Evolutionary conservation across 2,797 vertebrate species (phyloP).

Genomic region (Siniperca undulata): DNA sequence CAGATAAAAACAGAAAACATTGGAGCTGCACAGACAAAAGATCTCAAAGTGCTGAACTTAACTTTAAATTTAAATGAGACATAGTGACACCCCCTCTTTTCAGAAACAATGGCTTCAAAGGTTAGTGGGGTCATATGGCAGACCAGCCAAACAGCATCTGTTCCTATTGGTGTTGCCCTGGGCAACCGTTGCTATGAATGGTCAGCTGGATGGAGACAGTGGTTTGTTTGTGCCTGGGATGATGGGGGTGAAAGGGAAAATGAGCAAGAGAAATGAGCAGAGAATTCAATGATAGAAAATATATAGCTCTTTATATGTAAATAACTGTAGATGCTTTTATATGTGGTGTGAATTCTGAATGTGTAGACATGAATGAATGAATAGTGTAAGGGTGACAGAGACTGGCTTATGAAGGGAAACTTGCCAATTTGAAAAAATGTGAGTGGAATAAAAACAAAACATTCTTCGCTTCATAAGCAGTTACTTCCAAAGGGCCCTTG

Average conservation of each 20-base stretch:
- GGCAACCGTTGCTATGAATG: slow-evolving; percentile 77
- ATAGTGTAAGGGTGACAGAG: background rate
- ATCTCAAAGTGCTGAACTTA: slow-evolving; percentile 18
- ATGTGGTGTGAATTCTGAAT: background rate
- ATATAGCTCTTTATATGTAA: background rate
- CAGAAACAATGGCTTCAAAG: slow-evolving; percentile 77
- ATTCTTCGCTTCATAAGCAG: background rate
- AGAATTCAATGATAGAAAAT: slow-evolving; percentile 12
- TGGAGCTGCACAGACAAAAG: slow-evolving; percentile 35
- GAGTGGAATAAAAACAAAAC: slow-evolving; percentile 16
- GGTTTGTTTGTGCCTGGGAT: slow-evolving; percentile 63
- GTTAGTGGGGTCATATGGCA: slow-evolving; percentile 75
- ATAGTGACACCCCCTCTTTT: slow-evolving; percentile 24
- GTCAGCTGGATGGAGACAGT: slow-evolving; percentile 70
- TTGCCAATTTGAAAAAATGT: background rate
- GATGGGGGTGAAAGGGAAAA: slow-evolving; percentile 23
- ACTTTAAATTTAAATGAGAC: slow-evolving; percentile 20
- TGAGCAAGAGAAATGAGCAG: slow-evolving; percentile 23
- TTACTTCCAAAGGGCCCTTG: background rate
- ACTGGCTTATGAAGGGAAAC: background rate
- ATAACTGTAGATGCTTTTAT: background rate
- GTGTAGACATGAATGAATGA: background rate
- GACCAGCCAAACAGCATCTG: slow-evolving; percentile 81
- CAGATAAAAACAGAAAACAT: slow-evolving; percentile 37
- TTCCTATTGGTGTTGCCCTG: slow-evolving; percentile 75